Base-by-base conservation (phyloP, 2,888 invertebrate genomes). In the Drosophila austrosaltans region DNA sequence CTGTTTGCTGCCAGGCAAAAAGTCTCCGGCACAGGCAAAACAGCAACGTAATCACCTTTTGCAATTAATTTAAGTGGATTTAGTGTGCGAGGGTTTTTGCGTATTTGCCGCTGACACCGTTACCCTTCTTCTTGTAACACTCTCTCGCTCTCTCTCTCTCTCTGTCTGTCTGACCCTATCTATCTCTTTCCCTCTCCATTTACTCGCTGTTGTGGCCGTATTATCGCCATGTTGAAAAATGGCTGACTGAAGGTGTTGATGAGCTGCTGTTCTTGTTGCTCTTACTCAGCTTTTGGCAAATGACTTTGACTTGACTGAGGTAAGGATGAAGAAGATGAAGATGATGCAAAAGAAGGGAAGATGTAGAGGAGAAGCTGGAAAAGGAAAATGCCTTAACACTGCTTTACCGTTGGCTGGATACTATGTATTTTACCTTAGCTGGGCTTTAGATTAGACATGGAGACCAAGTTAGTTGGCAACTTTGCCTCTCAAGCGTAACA, bases 31-130 rank as follows among this genome's bases (percentile, higher is more conserved):
- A 79, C 81, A 75, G 82, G 84, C 82, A 84, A 87, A 87, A 87
- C 85, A 81, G 90, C 90, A 90, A 83, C 87, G 85, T 87, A 90
- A 90, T 90, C 90, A 89, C 83, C 90, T 88, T 90, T 89, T 89
- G 90, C 90, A 90, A 90, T 90, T 90, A 90, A 90, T 90, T 90
- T 90, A 90, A 90, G 88, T 90, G 90, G 90, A 89, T 90, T 90
- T 82, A 81, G 84, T 86, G 85, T 79, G 88, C 88, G 75, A 44
- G 64, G 77, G 86, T 71, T 79, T 76, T 80, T 88, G 67, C 84
- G 87, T 84, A 81, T 84, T 81, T 84, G 75, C 79, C 67, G 8
- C 67, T 48, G 48, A 48, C 63, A 39, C 20, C 36, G 5, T 6
- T 10, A 10, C 36, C 36, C 36, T 36, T 3, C 8, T 30, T 40